phyloP scores from a whole-genome alignment of 2,113 vertebrate genomes.

The Phylloscopus trochilus region DNA sequence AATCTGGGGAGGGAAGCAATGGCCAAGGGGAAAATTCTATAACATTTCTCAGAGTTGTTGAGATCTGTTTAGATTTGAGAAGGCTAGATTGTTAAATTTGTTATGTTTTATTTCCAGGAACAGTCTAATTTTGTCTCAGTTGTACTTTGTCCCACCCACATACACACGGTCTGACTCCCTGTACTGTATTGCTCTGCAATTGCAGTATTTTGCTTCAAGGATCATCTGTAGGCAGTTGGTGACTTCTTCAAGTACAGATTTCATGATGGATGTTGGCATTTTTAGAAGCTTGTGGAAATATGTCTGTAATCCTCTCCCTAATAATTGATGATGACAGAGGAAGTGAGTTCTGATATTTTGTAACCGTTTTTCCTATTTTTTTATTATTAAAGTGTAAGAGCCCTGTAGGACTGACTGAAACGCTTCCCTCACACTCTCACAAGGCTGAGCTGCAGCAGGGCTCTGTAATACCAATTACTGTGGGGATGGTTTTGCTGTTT shows the following conservation, averaged over 20 bases:
- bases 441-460: neutral
- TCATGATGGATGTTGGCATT: neutral
- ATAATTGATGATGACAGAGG: neutral
- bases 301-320: neutral
- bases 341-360: neutral
- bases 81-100: neutral
- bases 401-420: neutral
- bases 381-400: neutral
- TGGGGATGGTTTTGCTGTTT: neutral
- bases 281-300: constrained; percentile 5
- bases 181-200: neutral
- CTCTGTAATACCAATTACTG: constrained; percentile 15
- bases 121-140: constrained; percentile 1
- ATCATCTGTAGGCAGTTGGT: neutral
- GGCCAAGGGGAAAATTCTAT: neutral
- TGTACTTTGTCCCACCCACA: neutral
- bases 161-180: neutral
- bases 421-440: neutral
- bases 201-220: neutral
- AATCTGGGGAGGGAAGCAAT: neutral
- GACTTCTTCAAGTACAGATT: neutral
- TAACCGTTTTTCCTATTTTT: neutral
- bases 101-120: neutral
- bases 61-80: neutral
- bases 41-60: neutral